A percentile compares a stretch with the other conserved stretches of the same genome.
These are phyloP conservation scores for Eupeodes corollae DNA, from an alignment of 1,140 invertebrate species.

Conservation along the genomic window DNA sequence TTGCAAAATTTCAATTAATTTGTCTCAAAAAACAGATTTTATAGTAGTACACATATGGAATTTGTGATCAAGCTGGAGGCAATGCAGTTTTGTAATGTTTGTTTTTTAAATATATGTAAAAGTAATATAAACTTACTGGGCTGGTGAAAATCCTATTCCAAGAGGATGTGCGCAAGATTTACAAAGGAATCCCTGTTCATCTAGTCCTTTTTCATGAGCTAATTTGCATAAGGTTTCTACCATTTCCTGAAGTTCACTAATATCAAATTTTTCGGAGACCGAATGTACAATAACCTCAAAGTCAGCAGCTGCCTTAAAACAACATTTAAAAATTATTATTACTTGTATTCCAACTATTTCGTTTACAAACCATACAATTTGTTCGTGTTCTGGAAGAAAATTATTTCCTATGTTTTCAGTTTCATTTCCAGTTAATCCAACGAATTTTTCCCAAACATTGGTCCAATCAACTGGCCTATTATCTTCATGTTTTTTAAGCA, in stretches of 20 bases:
- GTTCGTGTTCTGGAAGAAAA: not conserved
- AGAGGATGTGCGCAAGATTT: slow-evolving; percentile 63
- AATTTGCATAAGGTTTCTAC: slow-evolving; percentile 56
- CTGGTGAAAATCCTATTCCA: slow-evolving; percentile 51
- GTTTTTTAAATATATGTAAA: too few relatives aligned
- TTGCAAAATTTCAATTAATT: too few relatives aligned
- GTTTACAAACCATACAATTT: slow-evolving; percentile 10
- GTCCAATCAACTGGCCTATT: slow-evolving; percentile 35
- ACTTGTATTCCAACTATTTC: slow-evolving; percentile 4
- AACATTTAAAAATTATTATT: not conserved
- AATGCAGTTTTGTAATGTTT: too few relatives aligned
- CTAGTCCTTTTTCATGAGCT: slow-evolving; percentile 68
- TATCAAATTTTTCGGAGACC: slow-evolving; percentile 40
- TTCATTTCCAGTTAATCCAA: too few relatives aligned
- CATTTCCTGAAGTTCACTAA: slow-evolving; percentile 46
- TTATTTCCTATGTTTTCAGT: too few relatives aligned
- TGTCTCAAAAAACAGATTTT: too few relatives aligned
- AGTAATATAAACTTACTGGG: slow-evolving; percentile 21
- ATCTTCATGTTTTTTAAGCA: slow-evolving; percentile 39
- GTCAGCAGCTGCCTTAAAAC: slow-evolving; percentile 33
- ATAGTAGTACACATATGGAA: too few relatives aligned
- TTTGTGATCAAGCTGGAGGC: too few relatives aligned
- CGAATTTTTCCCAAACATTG: slow-evolving; percentile 23
- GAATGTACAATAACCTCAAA: slow-evolving; percentile 45
- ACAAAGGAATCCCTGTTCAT: slow-evolving; percentile 80